Evolutionary conservation across 1,140 invertebrate species (phyloP).

Genomic region (Anoplolepis gracilipes): DNA sequence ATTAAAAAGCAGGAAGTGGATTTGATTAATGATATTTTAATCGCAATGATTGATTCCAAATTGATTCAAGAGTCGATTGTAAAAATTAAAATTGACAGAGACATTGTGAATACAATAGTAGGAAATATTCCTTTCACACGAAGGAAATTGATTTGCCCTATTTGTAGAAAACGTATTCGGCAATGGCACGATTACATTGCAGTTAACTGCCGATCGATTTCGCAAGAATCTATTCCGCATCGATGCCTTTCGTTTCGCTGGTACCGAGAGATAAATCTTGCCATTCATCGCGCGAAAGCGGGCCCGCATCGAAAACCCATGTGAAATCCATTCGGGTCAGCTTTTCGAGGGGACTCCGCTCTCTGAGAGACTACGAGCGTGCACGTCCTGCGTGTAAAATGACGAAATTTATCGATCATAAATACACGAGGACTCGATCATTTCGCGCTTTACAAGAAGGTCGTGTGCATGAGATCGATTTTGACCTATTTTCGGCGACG

Average conservation of each 20-base stretch:
- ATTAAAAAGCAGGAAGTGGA: background rate
- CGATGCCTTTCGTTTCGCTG: background rate
- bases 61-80: too few relatives aligned
- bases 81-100: background rate
- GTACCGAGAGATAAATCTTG: slow-evolving; percentile 24
- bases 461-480: slow-evolving; percentile 12
- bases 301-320: slow-evolving; percentile 23
- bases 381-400: background rate
- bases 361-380: background rate
- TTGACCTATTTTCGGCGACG: slow-evolving; percentile 39
- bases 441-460: slow-evolving; percentile 22
- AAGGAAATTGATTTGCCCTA: background rate
- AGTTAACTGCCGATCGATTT: background rate
- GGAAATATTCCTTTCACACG: background rate
- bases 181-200: background rate
- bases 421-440: background rate
- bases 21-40: background rate
- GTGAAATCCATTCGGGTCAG: slow-evolving; percentile 10
- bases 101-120: background rate
- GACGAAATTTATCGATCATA: slow-evolving; percentile 35
- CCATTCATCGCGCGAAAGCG: background rate
- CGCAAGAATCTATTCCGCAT: slow-evolving; percentile 20
- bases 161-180: background rate
- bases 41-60: background rate
- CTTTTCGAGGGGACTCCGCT: background rate